Evolutionary conservation across 2,113 vertebrate species (phyloP).

Genomic region (Epinephelus moara): DNA sequence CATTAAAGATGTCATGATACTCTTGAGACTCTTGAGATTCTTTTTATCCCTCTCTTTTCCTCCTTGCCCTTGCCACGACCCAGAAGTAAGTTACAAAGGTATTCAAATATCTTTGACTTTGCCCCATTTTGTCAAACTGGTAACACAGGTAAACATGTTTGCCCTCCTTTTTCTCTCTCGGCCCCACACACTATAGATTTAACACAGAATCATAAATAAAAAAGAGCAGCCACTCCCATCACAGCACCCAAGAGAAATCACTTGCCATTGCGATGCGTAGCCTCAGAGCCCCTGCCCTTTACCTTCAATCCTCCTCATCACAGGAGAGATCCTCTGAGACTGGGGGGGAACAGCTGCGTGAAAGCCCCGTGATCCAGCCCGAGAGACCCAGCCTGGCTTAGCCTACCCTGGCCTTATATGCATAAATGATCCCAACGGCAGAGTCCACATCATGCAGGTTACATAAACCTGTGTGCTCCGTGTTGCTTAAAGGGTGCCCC

Average conservation of each 20-base stretch:
- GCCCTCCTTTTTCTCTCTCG: background rate
- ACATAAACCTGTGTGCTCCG: conserved; percentile 43
- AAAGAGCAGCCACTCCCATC: conserved; percentile 25
- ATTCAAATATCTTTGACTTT: background rate
- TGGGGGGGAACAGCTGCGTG: conserved; percentile 49
- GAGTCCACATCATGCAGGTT: conserved; percentile 52
- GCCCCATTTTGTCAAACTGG: background rate
- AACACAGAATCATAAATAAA: conserved; percentile 46
- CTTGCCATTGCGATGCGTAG: conserved; percentile 21
- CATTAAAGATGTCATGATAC: conserved; percentile 30
- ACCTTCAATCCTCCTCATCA: conserved; percentile 62
- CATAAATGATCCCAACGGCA: conserved; percentile 52
- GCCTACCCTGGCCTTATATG: conserved; percentile 45
- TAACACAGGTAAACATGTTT: background rate
- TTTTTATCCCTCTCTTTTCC: background rate
- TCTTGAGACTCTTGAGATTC: background rate
- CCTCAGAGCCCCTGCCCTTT: conserved; percentile 63
- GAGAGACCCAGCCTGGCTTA: conserved; percentile 35
- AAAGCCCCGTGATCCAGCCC: conserved; percentile 57
- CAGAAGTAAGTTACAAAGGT: conserved; percentile 4
- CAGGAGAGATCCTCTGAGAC: conserved; percentile 59
- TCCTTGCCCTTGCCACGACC: background rate
- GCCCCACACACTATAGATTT: background rate
- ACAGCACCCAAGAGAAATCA: conserved; percentile 62
- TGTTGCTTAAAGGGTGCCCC: conserved; percentile 8